Evolutionary conservation across 1,140 invertebrate species (phyloP).

Genomic region (Lineus longissimus): DNA sequence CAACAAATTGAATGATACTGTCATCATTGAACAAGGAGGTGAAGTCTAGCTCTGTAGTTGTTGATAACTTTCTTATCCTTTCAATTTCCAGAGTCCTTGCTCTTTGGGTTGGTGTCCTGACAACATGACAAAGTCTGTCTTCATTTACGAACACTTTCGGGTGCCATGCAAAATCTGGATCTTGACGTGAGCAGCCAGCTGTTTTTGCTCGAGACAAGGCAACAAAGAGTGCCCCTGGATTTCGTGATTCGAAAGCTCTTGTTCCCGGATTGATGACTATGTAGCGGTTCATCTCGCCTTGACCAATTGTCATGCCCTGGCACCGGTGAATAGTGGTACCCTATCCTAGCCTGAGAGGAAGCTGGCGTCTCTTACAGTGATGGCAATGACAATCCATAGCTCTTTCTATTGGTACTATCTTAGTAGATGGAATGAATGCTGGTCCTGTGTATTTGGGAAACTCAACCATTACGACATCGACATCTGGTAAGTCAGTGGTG

Average conservation of each 20-base stretch:
- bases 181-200: slow-evolving; percentile 14
- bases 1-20: no score
- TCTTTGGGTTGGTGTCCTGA: slow-evolving; percentile 26
- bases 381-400: background rate
- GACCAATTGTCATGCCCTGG: slow-evolving; percentile 28
- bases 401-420: background rate
- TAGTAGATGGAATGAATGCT: background rate
- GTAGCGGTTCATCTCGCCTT: slow-evolving; percentile 14
- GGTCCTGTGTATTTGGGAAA: slow-evolving; percentile 3
- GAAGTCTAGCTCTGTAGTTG: no score
- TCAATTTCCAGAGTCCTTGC: no score
- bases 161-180: slow-evolving; percentile 29
- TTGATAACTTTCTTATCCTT: background rate
- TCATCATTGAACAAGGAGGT: no score
- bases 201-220: slow-evolving; percentile 22
- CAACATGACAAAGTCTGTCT: slow-evolving; percentile 22
- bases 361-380: slow-evolving; percentile 23
- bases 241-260: slow-evolving; percentile 20
- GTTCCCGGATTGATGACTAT: slow-evolving; percentile 24
- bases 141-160: slow-evolving; percentile 22
- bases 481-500: background rate
- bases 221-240: slow-evolving; percentile 27
- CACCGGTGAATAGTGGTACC: slow-evolving; percentile 24
- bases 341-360: slow-evolving; percentile 23
- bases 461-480: background rate